phyloP scores from a whole-genome alignment of 2,888 invertebrate genomes.

The Orchesella flavescens region DNA sequence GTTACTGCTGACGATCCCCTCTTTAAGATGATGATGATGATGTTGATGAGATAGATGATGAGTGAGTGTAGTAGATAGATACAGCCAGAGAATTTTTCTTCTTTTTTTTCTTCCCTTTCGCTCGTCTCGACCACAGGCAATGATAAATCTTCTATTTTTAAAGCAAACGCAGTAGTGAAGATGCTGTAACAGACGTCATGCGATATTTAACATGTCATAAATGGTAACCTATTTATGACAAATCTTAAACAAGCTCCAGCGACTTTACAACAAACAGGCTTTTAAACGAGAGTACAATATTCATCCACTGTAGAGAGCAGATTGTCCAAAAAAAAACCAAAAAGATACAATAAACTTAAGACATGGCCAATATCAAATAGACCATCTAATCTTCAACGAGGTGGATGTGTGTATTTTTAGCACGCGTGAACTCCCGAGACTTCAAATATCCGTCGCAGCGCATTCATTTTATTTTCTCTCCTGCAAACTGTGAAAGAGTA shows the following conservation, averaged over 20 bases:
- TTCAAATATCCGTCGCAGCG: background rate
- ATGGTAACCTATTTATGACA: constrained; percentile 24
- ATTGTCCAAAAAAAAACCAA: constrained; percentile 9
- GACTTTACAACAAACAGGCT: constrained; percentile 2
- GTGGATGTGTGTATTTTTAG: background rate
- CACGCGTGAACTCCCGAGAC: too few species aligned
- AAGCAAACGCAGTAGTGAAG: background rate
- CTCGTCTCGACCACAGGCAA: background rate
- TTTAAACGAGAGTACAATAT: constrained; percentile 15
- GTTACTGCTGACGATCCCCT: constrained; percentile 15
- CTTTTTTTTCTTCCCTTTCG: background rate
- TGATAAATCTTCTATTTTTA: background rate
- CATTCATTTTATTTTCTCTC: constrained; percentile 38
- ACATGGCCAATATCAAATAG: constrained; percentile 22
- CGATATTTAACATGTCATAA: constrained; percentile 10
- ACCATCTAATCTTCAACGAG: constrained; percentile 15
- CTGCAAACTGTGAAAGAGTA: constrained; percentile 31
- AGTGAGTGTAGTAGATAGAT: background rate
- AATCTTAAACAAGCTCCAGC: constrained; percentile 17
- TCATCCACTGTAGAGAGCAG: constrained; percentile 40
- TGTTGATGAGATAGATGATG: background rate
- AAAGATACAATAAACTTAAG: constrained; percentile 13
- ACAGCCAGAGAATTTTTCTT: background rate
- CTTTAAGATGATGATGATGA: constrained; percentile 6
- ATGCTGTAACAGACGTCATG: constrained; percentile 9